Base-by-base conservation (phyloP, 2,797 vertebrate species). In the Scomberomorus guttatus region DNA sequence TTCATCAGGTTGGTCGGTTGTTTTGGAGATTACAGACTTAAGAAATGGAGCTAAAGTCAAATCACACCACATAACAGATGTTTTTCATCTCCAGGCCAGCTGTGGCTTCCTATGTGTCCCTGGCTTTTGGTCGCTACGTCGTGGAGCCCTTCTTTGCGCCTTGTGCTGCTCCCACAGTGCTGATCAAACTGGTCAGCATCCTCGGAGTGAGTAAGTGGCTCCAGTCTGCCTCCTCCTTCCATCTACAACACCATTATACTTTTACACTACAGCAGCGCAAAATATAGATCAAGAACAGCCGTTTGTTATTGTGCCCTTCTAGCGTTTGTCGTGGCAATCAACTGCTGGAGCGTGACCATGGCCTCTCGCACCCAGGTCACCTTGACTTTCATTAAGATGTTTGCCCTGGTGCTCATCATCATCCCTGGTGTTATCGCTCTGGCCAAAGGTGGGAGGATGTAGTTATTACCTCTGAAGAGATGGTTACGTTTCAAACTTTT, bases 101-200 rank as follows among this genome's bases (percentile, higher is more conserved):
- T 29, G 95, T 96, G 78, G 89, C 95, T 0, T 95, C 96, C 0
- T 96, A 96, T 44, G 92, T 97, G 44, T 89, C 95, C 15, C 76
- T 98, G 87, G 96, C 97, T 0, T 97, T 97, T n/a, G 97, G 96
- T 1, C 95, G 95, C 29, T 98, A 98, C 39, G 91, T 97, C 65
- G 92, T 97, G 89, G 96, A 97, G 71, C 95, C 96, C 0, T 96
- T 97, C 75, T 97, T 95, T 10, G 63, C 93, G 12, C 97, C 97
- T 0, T 98, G 97, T 12, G 72, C 74, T 2, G 93, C 96, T 34
- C 97, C 97, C 0, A 50, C 66, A 5, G 77, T 51, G 14, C 91
- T 96, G 0, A 90, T 97, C 85, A 96, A 95, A 88, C 68, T 97
- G 0, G 92, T 97, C 56, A 93, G 95, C 87, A 85, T 97, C 80